These are phyloP conservation scores for Dunckerocampus dactyliophorus DNA, from an alignment of 2,113 vertebrate genomes.

Conservation along the genomic window DNA sequence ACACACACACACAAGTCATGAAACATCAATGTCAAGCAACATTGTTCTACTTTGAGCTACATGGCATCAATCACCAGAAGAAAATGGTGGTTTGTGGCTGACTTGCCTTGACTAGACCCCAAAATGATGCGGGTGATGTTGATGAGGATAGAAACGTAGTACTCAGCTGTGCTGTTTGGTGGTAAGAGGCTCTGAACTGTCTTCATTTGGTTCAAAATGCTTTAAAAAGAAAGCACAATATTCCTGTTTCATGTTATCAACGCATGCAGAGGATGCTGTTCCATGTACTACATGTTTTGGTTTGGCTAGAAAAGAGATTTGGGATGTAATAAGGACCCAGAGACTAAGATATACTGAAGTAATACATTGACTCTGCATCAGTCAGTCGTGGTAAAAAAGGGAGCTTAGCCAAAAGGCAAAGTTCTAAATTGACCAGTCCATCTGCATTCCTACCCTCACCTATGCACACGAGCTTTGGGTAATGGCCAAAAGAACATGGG, in stretches of 20 bases:
- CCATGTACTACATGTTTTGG: not conserved
- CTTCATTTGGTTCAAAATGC: constrained; percentile 61
- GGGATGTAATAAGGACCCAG: not conserved
- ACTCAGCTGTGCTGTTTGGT: constrained; percentile 38
- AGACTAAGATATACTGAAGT: no score
- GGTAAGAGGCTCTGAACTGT: constrained; percentile 53
- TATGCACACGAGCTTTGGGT: no score
- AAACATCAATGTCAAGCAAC: not conserved
- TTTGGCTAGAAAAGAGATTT: not conserved
- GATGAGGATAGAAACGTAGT: constrained; percentile 49
- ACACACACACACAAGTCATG: not conserved
- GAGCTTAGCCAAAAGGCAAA: no score
- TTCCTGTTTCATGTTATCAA: constrained; percentile 1
- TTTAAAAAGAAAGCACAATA: constrained; percentile 39
- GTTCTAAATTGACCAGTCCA: no score
- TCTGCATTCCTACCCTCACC: no score
- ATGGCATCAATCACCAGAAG: constrained; percentile 7
- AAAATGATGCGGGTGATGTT: constrained; percentile 55
- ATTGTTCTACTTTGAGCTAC: not conserved
- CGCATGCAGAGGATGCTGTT: not conserved
- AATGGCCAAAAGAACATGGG: no score
- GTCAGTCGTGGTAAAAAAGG: no score
- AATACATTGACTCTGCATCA: no score
- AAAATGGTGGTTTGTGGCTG: constrained; percentile 16
- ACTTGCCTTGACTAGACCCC: constrained; percentile 58